A percentile compares a stretch with the other conserved stretches of the same genome.
These are phyloP conservation scores for Achlya flavicornis DNA, from an alignment of 2,888 invertebrate species.

Conservation along the genomic window DNA sequence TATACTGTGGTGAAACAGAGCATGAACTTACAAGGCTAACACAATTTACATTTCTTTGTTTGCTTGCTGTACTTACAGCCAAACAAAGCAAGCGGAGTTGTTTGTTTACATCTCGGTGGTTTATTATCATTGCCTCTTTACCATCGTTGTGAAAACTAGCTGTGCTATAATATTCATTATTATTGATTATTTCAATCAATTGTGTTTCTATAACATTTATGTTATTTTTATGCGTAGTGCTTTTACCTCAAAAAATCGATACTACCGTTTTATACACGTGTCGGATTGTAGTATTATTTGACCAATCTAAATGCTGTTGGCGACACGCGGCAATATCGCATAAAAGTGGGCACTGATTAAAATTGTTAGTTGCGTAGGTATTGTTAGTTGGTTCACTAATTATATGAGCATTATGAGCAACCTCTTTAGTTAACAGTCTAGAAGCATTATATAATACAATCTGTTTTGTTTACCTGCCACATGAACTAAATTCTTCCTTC, in stretches of 20 bases:
- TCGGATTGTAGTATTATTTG: neutral
- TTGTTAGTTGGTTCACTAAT: neutral
- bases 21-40: constrained; percentile 56
- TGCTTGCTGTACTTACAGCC: constrained; percentile 21
- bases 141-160: neutral
- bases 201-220: too few relatives aligned
- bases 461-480: constrained; percentile 55
- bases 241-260: too few relatives aligned
- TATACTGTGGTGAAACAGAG: constrained; percentile 44
- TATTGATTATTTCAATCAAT: neutral
- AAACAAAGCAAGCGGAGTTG: constrained; percentile 27
- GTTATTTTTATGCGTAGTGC: neutral
- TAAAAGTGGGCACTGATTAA: neutral
- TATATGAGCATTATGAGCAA: neutral
- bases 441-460: constrained; percentile 17
- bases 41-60: constrained; percentile 50
- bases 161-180: neutral
- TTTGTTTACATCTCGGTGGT: constrained; percentile 27
- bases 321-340: neutral
- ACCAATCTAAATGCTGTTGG: neutral
- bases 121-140: neutral
- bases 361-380: neutral
- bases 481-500: constrained; percentile 83
- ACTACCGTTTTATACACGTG: too few relatives aligned
- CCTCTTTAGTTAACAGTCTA: constrained; percentile 12